Percentiles rank a stretch among this genome's conserved stretches.
These are phyloP conservation scores for Brachirus orientalis DNA, from an alignment of 2,113 vertebrate species.

Conservation along the genomic window DNA sequence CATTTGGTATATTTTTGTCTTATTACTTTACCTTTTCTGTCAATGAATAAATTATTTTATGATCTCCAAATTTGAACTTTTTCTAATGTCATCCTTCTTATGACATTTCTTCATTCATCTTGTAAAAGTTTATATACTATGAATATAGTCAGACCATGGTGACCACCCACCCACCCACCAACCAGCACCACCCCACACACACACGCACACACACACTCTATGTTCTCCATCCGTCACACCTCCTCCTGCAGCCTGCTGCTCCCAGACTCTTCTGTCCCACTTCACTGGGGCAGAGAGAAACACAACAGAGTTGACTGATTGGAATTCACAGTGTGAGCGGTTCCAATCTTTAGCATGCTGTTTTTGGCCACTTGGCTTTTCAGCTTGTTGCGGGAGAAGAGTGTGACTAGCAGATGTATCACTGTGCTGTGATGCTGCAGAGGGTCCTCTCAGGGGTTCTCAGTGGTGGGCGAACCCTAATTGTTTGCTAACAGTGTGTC, in stretches of 20 bases:
- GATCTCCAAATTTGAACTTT: too few relatives aligned
- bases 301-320: slow-evolving; percentile 59
- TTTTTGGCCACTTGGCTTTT: slow-evolving; percentile 34
- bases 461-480: slow-evolving; percentile 52
- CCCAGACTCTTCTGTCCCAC: slow-evolving; percentile 24
- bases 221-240: slow-evolving; percentile 34
- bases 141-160: slow-evolving; percentile 20
- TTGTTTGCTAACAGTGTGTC: slow-evolving; percentile 54
- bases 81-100: too few relatives aligned
- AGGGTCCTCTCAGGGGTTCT: slow-evolving; percentile 51
- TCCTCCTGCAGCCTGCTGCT: slow-evolving; percentile 51
- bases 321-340: slow-evolving; percentile 64
- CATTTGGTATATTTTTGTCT: too few relatives aligned
- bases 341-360: slow-evolving; percentile 59
- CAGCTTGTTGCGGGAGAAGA: slow-evolving; percentile 47
- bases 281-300: slow-evolving; percentile 30
- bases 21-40: too few relatives aligned
- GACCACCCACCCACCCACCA: not conserved
- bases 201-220: slow-evolving; percentile 12
- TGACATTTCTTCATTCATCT: too few relatives aligned
- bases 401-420: slow-evolving; percentile 60
- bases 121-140: slow-evolving; percentile 19
- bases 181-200: not conserved
- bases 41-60: too few relatives aligned
- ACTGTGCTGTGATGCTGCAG: slow-evolving; percentile 27